Evolutionary conservation across 2,797 vertebrate species (phyloP).

Genomic region (Dipus sagitta): DNA sequence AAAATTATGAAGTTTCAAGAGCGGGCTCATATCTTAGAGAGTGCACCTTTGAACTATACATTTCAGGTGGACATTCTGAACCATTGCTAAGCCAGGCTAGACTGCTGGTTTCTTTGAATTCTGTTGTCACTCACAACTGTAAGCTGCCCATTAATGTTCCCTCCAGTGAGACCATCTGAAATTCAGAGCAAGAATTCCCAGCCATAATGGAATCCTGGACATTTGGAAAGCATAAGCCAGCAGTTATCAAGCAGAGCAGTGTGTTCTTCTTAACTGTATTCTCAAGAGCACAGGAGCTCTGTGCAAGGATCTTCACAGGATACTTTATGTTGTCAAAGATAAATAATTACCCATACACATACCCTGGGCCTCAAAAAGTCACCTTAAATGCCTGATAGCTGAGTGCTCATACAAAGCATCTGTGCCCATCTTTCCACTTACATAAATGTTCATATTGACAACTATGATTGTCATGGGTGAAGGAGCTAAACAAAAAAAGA

Average conservation of each 20-base stretch:
- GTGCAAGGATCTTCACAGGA: neutral
- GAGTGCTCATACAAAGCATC: neutral
- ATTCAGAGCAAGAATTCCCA: neutral
- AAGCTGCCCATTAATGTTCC: neutral
- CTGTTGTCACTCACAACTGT: neutral
- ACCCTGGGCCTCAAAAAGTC: neutral
- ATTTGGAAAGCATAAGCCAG: neutral
- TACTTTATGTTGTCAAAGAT: neutral
- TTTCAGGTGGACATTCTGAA: neutral
- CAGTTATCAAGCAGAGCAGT: neutral
- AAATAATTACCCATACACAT: neutral
- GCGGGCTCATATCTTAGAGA: neutral
- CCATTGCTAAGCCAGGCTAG: neutral
- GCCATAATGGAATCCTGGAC: neutral
- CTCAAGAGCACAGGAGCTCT: neutral
- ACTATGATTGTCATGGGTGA: neutral
- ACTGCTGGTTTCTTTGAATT: neutral
- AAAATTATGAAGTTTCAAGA: neutral
- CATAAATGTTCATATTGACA: neutral
- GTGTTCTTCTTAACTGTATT: neutral
- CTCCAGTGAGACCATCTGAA: neutral
- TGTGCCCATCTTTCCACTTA: neutral
- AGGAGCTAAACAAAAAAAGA: conserved; percentile 16
- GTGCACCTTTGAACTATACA: neutral
- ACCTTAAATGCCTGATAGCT: neutral